Conservation (phyloP, 2,888 invertebrate species). For the Argyra leucocephala region DNA sequence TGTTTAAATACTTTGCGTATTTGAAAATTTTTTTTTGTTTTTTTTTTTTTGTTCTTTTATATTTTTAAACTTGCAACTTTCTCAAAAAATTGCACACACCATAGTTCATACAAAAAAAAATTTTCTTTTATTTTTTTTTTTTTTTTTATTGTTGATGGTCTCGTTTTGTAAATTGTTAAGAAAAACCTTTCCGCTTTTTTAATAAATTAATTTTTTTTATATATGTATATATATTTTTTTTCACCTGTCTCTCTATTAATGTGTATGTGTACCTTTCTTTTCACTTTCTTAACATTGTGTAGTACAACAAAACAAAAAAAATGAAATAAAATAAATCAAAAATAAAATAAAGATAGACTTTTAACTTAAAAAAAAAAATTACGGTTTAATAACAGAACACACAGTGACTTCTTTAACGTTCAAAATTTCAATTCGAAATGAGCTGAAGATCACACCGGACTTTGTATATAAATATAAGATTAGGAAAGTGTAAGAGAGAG, state of each 20-base stretch:
- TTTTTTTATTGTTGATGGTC: not conserved
- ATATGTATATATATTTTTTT: not conserved
- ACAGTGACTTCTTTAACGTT: not conserved
- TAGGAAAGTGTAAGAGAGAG: not conserved
- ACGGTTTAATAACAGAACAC: no score
- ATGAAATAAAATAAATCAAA: not conserved
- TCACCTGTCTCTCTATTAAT: not conserved
- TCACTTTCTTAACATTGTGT: not conserved
- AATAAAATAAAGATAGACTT: not conserved
- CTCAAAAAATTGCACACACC: not conserved
- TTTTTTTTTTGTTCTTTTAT: not conserved
- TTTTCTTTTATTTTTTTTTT: not conserved
- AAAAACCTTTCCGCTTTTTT: not conserved
- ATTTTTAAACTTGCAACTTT: not conserved
- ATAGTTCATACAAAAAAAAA: no score
- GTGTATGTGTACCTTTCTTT: not conserved
- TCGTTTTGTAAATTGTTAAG: not conserved
- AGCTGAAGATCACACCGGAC: conserved; percentile 15
- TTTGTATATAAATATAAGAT: not conserved
- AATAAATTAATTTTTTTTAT: not conserved
- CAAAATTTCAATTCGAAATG: conserved; percentile 18
- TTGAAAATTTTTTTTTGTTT: no score
- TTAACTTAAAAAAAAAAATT: no score
- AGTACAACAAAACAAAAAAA: no score
- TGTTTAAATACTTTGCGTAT: not conserved